Evolutionary conservation across 2,113 vertebrate genomes (phyloP).

Genomic region (Corapipo altera): DNA sequence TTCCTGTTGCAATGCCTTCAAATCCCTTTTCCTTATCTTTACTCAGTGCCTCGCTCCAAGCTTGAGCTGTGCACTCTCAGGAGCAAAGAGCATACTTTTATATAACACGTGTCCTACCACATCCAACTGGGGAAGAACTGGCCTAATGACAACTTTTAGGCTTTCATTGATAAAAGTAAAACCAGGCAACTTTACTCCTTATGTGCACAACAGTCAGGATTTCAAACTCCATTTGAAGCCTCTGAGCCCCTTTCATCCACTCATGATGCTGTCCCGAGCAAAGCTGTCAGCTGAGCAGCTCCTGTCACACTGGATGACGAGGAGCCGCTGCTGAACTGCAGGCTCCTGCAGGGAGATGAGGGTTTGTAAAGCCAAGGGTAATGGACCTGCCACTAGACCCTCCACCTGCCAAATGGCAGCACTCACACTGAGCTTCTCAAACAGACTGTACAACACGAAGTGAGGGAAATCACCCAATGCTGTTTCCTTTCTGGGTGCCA

Average conservation of each 20-base stretch:
- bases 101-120: accelerated
- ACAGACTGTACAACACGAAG: accelerated
- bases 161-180: not conserved
- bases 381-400: not conserved
- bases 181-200: not conserved
- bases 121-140: not conserved
- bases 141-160: not conserved
- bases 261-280: not conserved
- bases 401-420: not conserved
- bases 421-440: not conserved
- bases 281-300: not conserved
- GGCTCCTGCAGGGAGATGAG: not conserved
- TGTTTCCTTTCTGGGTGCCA: not conserved
- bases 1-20: not conserved
- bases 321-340: not conserved
- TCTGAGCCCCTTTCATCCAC: not conserved
- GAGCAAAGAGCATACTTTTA: not conserved
- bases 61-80: accelerated
- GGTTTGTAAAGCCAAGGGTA: not conserved
- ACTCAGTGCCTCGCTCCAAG: not conserved
- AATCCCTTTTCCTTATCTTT: not conserved
- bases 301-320: not conserved
- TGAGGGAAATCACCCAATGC: not conserved
- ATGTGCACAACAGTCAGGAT: accelerated
- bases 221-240: not conserved